These are phyloP conservation scores for Noctua janthe DNA, from an alignment of 2,888 invertebrate genomes.

Conservation along the genomic window DNA sequence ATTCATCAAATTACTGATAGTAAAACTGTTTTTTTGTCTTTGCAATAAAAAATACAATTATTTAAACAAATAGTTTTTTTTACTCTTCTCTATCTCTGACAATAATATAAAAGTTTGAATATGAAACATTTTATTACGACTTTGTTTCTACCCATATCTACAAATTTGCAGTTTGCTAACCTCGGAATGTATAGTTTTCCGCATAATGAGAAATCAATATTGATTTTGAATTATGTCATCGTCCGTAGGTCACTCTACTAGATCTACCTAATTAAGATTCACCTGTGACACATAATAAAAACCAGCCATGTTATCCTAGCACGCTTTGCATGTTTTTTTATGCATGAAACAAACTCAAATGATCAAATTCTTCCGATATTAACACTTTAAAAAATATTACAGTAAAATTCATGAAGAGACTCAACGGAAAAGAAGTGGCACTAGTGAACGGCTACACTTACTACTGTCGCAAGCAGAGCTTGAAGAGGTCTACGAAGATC, in stretches of 20 bases:
- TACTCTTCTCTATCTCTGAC: neutral
- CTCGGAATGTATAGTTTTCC: neutral
- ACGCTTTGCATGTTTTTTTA: neutral
- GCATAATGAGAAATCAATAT: neutral
- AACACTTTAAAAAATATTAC: slow-evolving; percentile 28
- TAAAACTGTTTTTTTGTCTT: neutral
- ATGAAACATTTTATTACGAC: neutral
- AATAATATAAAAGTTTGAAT: neutral
- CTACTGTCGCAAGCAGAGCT: slow-evolving; percentile 32
- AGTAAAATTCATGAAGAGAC: slow-evolving; percentile 47
- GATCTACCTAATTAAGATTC: neutral
- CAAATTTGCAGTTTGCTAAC: neutral
- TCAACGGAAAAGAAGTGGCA: slow-evolving; percentile 60
- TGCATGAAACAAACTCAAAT: neutral
- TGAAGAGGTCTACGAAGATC: slow-evolving; percentile 46
- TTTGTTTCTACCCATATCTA: neutral
- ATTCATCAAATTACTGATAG: neutral
- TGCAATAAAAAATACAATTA: neutral
- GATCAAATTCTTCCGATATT: neutral
- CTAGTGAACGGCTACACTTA: slow-evolving; percentile 55
- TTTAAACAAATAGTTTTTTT: neutral
- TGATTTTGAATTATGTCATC: neutral
- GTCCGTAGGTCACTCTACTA: neutral
- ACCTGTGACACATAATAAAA: neutral
- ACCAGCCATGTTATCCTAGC: neutral